A percentile compares a stretch with the other conserved stretches of the same genome.
Conservation (phyloP, 2,888 invertebrate species). For the Chironomus tentans region DNA sequence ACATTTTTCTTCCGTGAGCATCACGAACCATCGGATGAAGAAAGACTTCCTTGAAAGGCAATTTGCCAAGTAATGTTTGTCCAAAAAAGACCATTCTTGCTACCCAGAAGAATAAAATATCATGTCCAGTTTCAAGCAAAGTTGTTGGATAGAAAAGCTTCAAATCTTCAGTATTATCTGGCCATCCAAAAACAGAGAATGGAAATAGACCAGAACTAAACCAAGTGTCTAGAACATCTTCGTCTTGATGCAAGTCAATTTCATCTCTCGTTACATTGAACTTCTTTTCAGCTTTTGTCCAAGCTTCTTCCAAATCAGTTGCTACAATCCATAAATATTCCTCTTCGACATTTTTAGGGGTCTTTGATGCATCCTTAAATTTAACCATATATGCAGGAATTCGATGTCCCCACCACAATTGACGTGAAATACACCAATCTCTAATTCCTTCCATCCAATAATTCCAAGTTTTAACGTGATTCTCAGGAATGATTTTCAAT, state of each 20-base stretch:
- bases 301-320: constrained; percentile 62
- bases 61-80: constrained; percentile 72
- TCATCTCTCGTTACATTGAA: constrained; percentile 50
- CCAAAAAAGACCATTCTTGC: constrained; percentile 99
- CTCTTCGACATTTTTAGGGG: constrained; percentile 42
- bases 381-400: constrained; percentile 87
- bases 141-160: constrained; percentile 84
- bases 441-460: constrained; percentile 93
- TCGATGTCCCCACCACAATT: constrained; percentile 99
- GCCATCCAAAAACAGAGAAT: constrained; percentile 97
- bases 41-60: constrained; percentile 90
- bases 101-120: constrained; percentile 99
- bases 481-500: constrained; percentile 81
- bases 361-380: constrained; percentile 43
- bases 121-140: constrained; percentile 93
- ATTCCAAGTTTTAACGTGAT: constrained; percentile 88
- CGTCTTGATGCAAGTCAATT: constrained; percentile 63
- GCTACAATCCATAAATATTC: constrained; percentile 70
- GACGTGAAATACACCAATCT: constrained; percentile 98
- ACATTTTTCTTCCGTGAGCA: constrained; percentile 98
- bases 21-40: constrained; percentile 96
- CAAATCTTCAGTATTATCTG: constrained; percentile 62
- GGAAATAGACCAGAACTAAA: constrained; percentile 96
- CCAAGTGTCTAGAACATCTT: constrained; percentile 98
- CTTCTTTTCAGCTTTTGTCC: constrained; percentile 63